Conservation (phyloP, 1,140 invertebrate genomes). For the Hycleus phaleratus region DNA sequence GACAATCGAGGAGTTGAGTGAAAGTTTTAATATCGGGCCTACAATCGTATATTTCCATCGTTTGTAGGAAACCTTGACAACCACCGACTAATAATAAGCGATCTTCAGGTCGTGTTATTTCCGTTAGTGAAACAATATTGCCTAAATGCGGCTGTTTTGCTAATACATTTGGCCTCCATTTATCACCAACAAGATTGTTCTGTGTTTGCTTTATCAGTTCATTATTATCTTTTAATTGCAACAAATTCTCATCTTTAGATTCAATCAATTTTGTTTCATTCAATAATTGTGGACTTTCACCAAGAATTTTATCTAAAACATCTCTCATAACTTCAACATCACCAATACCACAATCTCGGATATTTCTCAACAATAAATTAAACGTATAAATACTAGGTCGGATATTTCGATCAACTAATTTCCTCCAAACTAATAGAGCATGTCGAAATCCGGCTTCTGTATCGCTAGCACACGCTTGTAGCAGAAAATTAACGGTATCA, state of each 20-base stretch:
- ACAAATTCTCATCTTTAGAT: background rate
- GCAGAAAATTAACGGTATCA: conserved; percentile 68
- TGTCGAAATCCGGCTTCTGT: conserved; percentile 70
- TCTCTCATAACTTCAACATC: conserved; percentile 51
- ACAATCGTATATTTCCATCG: conserved; percentile 60
- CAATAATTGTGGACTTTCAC: background rate
- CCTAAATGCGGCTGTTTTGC: conserved; percentile 45
- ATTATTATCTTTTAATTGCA: conserved; percentile 16
- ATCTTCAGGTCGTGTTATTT: conserved; percentile 52
- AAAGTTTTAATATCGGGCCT: conserved; percentile 72
- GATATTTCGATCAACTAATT: conserved; percentile 60
- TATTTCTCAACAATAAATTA: conserved; percentile 71
- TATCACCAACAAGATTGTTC: background rate
- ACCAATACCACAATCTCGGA: conserved; percentile 73
- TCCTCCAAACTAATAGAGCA: conserved; percentile 75
- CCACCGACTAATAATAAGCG: conserved; percentile 77
- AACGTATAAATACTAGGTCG: conserved; percentile 64
- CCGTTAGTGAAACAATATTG: conserved; percentile 47
- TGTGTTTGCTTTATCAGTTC: background rate
- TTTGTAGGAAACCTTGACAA: conserved; percentile 57
- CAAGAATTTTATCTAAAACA: conserved; percentile 28
- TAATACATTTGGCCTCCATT: conserved; percentile 1
- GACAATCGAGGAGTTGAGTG: conserved; percentile 62
- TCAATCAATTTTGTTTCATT: background rate
- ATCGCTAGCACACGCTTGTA: conserved; percentile 75